Evolutionary conservation across 2,888 invertebrate species (phyloP), one percentile per base, ranked within the genome.

Genomic region (Tetragonisca angustula): DNA sequence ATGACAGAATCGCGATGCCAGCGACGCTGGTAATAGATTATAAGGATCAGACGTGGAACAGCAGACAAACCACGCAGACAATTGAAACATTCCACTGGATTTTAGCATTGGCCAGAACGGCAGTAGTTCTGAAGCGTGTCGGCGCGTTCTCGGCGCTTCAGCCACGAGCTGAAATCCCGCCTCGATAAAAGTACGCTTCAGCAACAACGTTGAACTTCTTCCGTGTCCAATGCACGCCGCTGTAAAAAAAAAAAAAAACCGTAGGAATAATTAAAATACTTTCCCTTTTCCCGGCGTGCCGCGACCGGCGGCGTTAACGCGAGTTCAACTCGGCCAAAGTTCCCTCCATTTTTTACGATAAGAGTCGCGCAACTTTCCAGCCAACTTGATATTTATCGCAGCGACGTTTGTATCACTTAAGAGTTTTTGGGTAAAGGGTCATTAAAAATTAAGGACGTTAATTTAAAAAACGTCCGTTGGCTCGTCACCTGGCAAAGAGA

Each of bases 61-160:
- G 56, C n/a, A 52, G 52, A n/a, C 65, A 36, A 76, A 64, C 54
- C 64, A 61, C 27, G 54, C 32, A 56, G 76, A 62, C 76, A 81
- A 82, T 81, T 81, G 83, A 83, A 83, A 83, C 72, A 72, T 83
- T 83, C 68, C 82, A 36, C 4, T 32, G 49, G 36, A 76, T 81
- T 76, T 81, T 21, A 81, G 75, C 49, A 36, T 52, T 62, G n/a
- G 54, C 54, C 24, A 27, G 15, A 76, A 56, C 62, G n/a, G 24
- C 62, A 21, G 68, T 43, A 21, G 32, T 19, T 59, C 49, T 43
- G 9, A 75, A 75, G 19, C 43, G 27, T 49, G 54, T 17, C 61
- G 69, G 27, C 24, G 15, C 43, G 27, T 5, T 36, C 36, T 43
- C 36, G 9, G 36, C 36, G 36, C 36, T 36, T 52, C 15, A 6